Percentiles rank a stretch among this genome's conserved stretches.
Evolutionary conservation across 2,888 invertebrate genomes (phyloP).

Genomic region (Agrochola circellaris): DNA sequence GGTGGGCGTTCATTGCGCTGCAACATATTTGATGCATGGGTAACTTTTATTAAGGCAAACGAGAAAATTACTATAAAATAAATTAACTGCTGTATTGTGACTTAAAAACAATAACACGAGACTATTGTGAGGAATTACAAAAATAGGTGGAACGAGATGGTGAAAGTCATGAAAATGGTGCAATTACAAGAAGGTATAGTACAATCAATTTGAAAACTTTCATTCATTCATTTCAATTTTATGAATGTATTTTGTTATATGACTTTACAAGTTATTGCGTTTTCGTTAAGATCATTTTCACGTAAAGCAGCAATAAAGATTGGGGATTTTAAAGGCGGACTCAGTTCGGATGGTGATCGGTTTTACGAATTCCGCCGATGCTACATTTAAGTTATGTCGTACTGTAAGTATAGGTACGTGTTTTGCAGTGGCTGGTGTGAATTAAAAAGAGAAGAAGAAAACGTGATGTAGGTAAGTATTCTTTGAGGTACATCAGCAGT

Average conservation of each 20-base stretch:
- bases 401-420: too few relatives aligned
- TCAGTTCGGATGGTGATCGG: too few relatives aligned
- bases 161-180: not conserved
- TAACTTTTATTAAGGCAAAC: not conserved
- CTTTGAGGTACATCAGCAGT: not conserved
- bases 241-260: too few relatives aligned
- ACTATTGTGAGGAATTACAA: not conserved
- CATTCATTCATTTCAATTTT: too few relatives aligned
- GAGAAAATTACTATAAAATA: not conserved
- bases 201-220: too few relatives aligned
- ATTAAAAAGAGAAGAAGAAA: not conserved
- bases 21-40: not conserved
- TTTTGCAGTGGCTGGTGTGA: not conserved
- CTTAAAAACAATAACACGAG: not conserved
- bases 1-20: slow-evolving; percentile 29
- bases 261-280: too few relatives aligned
- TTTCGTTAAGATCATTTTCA: too few relatives aligned
- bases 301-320: too few relatives aligned
- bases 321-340: too few relatives aligned
- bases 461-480: not conserved
- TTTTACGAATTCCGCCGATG: too few relatives aligned
- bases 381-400: too few relatives aligned
- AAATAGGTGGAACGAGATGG: not conserved
- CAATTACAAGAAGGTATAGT: too few relatives aligned
- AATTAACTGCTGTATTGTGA: not conserved